Base-by-base conservation (phyloP, 2,113 vertebrate species). In the Sclerurus mexicanus region DNA sequence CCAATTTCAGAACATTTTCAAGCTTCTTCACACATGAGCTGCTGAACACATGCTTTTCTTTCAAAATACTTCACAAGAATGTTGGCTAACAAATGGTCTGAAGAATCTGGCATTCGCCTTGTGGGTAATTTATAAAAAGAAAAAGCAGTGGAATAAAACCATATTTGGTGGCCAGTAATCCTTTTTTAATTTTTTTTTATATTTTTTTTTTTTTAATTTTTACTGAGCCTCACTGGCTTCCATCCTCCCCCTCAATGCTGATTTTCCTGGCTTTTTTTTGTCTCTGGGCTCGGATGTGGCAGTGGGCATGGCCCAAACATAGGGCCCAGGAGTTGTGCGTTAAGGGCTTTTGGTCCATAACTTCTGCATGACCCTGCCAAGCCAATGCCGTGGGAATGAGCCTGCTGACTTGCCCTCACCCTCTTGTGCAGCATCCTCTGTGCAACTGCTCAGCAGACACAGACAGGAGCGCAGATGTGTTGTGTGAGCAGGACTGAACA, bases 41-140 rank as follows among this genome's bases (percentile, higher is more conserved):
- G 90, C 49, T 4, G 86, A 89, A 92, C 95, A 96, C 93, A 96
- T 90, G 90, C 79, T 94, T 93, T 81, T 94, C 96, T 90, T 95
- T 93, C 88, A 93, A 84, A 95, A 79, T 89, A 78, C 88, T 97
- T 94, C 76, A 77, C 90, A 92, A 58, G 93, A 90, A 89, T 90
- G 92, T 90, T 92, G 95, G 93, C 85, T 96, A 90, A 94, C 87
- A 96, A 93, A 90, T 1, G 31, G 30, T 58, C 56, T 1, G 11
- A 75, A 73, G 76, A 92, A 95, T 95, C 73, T 96, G 96, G 95
- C 93, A 93, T 33, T 85, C 0, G 18, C 52, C 58, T 77, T 35
- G 86, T 75, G 88, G 73, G 79, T 90, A 82, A 87, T 84, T 92
- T 96, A 93, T 64, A 75, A 86, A 94, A 81, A 84, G 87, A 81